Evolutionary conservation across 1,140 invertebrate species (phyloP).

Genomic region (Dreissena polymorpha): DNA sequence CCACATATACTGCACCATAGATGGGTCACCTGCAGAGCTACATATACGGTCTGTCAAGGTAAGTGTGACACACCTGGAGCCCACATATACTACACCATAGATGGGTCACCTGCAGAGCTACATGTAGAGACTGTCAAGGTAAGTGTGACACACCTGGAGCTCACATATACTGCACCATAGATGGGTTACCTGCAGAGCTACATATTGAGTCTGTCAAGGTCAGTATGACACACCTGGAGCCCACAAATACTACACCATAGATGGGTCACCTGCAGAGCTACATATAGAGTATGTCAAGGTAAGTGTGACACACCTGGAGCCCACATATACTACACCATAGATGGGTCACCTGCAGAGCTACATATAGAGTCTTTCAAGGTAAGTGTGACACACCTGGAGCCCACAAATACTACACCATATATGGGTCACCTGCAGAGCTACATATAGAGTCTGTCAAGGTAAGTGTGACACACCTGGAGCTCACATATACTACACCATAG

Average conservation of each 20-base stretch:
- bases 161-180: conserved; percentile 77
- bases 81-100: conserved; percentile 77
- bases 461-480: conserved; percentile 68
- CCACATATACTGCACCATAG: conserved; percentile 77
- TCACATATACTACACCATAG: conserved; percentile 77
- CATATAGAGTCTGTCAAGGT: conserved; percentile 69
- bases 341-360: conserved; percentile 74
- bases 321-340: conserved; percentile 77
- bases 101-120: conserved; percentile 74
- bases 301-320: conserved; percentile 68
- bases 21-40: conserved; percentile 74
- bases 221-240: conserved; percentile 68
- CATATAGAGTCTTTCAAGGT: conserved; percentile 69
- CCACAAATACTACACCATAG: conserved; percentile 77
- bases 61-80: conserved; percentile 68
- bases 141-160: conserved; percentile 68
- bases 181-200: conserved; percentile 73
- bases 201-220: conserved; percentile 69
- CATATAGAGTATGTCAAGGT: conserved; percentile 69
- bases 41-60: conserved; percentile 69
- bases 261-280: conserved; percentile 73
- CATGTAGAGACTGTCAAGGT: conserved; percentile 69
- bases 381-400: conserved; percentile 68
- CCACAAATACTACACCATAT: conserved; percentile 77
- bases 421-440: conserved; percentile 74